These are phyloP conservation scores for Dasyornis broadbenti DNA, from an alignment of 2,113 vertebrate genomes.

Conservation along the genomic window DNA sequence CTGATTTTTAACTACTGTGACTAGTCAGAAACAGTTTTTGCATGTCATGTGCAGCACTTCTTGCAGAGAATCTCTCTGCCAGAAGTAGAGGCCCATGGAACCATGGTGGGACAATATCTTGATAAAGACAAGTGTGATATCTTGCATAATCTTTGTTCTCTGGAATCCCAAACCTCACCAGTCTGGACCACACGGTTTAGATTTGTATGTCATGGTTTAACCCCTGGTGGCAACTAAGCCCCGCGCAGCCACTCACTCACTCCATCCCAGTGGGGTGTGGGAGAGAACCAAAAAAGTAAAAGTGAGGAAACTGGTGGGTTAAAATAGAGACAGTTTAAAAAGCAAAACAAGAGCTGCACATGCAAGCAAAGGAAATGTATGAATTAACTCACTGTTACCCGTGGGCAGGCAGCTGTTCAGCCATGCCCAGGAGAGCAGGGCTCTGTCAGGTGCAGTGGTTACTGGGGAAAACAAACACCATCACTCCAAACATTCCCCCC, in stretches of 20 bases:
- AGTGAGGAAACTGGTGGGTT: neutral
- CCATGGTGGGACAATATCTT: neutral
- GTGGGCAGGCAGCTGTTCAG: neutral
- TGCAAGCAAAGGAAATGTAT: neutral
- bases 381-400: neutral
- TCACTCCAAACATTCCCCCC: too few species aligned
- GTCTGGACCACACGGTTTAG: neutral
- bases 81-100: neutral
- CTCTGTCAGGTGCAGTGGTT: neutral
- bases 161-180: neutral
- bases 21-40: neutral
- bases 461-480: neutral
- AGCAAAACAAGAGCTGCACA: neutral
- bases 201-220: neutral
- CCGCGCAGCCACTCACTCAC: rapidly evolving
- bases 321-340: neutral
- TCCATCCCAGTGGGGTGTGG: too few species aligned
- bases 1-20: neutral
- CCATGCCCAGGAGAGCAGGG: neutral
- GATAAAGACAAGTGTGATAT: neutral
- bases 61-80: neutral
- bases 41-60: neutral
- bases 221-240: neutral
- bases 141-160: neutral
- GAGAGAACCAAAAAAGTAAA: neutral